phyloP scores from a whole-genome alignment of 1,140 invertebrate genomes.

The Olivierus martensii region DNA sequence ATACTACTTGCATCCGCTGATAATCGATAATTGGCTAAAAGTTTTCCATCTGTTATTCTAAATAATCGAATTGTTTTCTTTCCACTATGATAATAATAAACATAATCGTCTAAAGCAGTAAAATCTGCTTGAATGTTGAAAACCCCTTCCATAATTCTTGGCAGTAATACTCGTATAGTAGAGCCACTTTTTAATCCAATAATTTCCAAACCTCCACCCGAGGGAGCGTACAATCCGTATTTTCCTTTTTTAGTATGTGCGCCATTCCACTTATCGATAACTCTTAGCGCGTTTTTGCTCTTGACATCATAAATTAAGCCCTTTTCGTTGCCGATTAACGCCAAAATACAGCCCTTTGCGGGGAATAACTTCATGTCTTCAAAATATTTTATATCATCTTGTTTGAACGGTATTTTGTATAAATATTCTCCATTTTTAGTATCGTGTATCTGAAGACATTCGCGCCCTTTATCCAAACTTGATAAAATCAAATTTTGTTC shows the following conservation, averaged over 20 bases:
- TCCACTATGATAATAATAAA: slow-evolving; percentile 91
- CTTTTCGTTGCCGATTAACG: slow-evolving; percentile 77
- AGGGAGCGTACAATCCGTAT: slow-evolving; percentile 81
- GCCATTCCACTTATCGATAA: slow-evolving; percentile 39
- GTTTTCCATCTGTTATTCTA: slow-evolving; percentile 67
- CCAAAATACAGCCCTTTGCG: slow-evolving; percentile 35
- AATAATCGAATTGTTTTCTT: slow-evolving; percentile 84
- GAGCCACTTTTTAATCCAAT: slow-evolving; percentile 71
- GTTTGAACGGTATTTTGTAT: slow-evolving; percentile 42
- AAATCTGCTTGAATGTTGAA: slow-evolving; percentile 91
- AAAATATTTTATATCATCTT: not conserved
- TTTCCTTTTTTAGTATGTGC: slow-evolving; percentile 34
- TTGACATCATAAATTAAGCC: slow-evolving; percentile 47
- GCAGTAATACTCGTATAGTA: slow-evolving; percentile 67
- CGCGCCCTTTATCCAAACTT: slow-evolving; percentile 34
- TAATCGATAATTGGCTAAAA: slow-evolving; percentile 84
- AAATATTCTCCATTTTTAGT: slow-evolving; percentile 64
- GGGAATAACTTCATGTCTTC: not conserved
- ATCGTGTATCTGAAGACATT: slow-evolving; percentile 69
- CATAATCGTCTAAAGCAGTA: slow-evolving; percentile 84
- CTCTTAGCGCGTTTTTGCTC: slow-evolving; percentile 34
- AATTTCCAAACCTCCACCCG: slow-evolving; percentile 79
- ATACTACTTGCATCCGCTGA: slow-evolving; percentile 81
- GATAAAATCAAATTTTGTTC: slow-evolving; percentile 67
- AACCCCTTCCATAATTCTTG: slow-evolving; percentile 80